Base-by-base conservation (phyloP, 2,888 invertebrate genomes). In the Meiosimyza decipiens region DNA sequence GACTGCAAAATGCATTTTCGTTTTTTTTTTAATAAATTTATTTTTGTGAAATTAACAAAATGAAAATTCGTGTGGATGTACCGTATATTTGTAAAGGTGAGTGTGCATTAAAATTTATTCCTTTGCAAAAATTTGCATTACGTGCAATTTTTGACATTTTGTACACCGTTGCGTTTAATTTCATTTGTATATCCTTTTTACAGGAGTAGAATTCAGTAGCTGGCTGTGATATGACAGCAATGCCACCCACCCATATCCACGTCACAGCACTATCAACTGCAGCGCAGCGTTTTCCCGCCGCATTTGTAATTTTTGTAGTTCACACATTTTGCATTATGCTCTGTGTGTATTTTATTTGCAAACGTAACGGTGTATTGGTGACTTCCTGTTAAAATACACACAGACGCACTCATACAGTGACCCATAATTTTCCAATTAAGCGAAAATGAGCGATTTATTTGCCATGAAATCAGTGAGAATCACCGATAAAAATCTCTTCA, bases 361-460 rank as follows among this genome's bases (percentile, higher is more conserved):
- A 40, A 16, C 28, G 49, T 57, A n/a, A 51, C 12, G 3, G 18
- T 55, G 67, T 13, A n/a, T 67, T 55, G 15, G 16, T 51, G 18
- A 40, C 40, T 40, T 40, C 40, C 40, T 40, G 40, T 40, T 40
- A 49, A 55, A 67, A 47, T 50, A 15, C 22, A n/a, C 62, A 70
- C 62, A 52, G 52, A 62, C 1, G 13, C 52, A 66, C 54, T 33
- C 28, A 18, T n/a, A 33, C 33, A 28, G 67, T 18, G 16, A 52
- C 82, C 83, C 83, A 86, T 86, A 86, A 86, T 86, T 86, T 86
- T 86, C 86, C 85, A 86, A 86, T 86, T 86, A 86, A 85, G 84
- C 84, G 86, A 86, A 86, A 86, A 86, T 86, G 86, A 86, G 85
- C 85, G 86, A 86, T 86, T 86, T 86, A 86, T 86, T 86, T 86